Base-by-base conservation (phyloP, 2,888 invertebrate species). In the Latheticus oryzae region DNA sequence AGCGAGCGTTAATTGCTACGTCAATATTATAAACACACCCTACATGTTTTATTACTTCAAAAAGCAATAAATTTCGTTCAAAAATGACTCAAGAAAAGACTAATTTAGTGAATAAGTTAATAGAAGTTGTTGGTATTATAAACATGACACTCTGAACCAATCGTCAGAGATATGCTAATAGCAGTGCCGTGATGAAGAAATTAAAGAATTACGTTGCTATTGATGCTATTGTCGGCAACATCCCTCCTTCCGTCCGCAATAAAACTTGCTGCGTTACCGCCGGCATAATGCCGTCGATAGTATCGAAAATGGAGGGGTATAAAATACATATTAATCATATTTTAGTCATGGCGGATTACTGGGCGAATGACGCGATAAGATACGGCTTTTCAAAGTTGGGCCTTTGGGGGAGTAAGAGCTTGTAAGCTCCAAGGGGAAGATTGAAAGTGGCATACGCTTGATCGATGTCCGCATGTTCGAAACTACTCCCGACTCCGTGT, bases 321-420 rank as follows among this genome's bases (percentile, higher is more conserved):
- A 67, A 67, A 67, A 66, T 66, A 65, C 66, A 68, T 72, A 73
- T 73, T 73, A 73, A 73, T 73, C 73, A 73, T 72, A 71, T 70
- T 73, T 72, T 69, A 73, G 72, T 69, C 66, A 68, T 67, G 69
- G 72, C 58, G 69, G 71, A 73, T 73, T 73, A 73, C 70, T 68
- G 68, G 69, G 63, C 68, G 64, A 67, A 62, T 61, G 66, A 62
- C 64, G 67, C 67, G 73, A 73, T 73, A 73, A 73, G 73, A 73
- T 68, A 66, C 63, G 66, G 65, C 60, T 62, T 63, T 65, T 63
- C 65, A 50, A 52, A 50, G 51, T 59, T 51, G 52, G 51, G 51
- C 61, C n/a, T n/a, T 48, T 48, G 48, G 59, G 61, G 61, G 67
- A 62, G 63, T 56, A 54, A 51, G 57, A 53, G 52, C 54, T 57